Conservation (phyloP, 1,140 invertebrate species). For the Stegodyphus dumicola region DNA sequence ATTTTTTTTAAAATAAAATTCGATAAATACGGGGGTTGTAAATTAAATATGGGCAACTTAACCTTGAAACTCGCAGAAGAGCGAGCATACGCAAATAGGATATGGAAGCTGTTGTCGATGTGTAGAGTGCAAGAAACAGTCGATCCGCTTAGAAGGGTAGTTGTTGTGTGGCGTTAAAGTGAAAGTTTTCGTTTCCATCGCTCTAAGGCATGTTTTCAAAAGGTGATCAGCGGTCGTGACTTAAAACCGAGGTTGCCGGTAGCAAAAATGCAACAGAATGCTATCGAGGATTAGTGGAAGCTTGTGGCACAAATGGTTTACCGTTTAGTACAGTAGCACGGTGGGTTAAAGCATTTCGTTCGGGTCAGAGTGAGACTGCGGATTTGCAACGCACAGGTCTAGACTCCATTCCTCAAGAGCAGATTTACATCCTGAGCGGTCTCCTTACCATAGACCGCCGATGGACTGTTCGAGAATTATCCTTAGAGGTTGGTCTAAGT, state of each 20-base stretch:
- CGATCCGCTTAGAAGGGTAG: slow-evolving; percentile 12
- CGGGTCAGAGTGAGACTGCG: slow-evolving; percentile 3
- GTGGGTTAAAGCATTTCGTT: slow-evolving; percentile 6
- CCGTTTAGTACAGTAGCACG: not conserved
- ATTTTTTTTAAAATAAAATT: too few relatives aligned
- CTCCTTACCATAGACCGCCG: slow-evolving; percentile 3
- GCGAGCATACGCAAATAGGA: slow-evolving; percentile 9
- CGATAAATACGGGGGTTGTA: slow-evolving; percentile 1
- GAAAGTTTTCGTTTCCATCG: slow-evolving; percentile 20
- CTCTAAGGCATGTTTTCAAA: slow-evolving; percentile 9
- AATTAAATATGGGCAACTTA: slow-evolving; percentile 7
- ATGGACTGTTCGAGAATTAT: slow-evolving; percentile 4
- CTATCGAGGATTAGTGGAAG: not conserved
- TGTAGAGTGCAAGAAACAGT: slow-evolving; percentile 24
- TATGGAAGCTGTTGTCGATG: slow-evolving; percentile 10
- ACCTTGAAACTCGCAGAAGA: slow-evolving; percentile 7
- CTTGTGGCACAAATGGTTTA: not conserved
- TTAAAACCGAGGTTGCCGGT: slow-evolving; percentile 2
- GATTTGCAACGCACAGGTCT: slow-evolving; percentile 4
- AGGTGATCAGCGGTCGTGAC: slow-evolving; percentile 6
- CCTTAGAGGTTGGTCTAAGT: not conserved
- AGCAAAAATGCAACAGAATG: not conserved
- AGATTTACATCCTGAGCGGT: too few relatives aligned
- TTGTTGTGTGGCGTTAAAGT: slow-evolving; percentile 26
- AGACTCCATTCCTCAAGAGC: not conserved